Evolutionary conservation across 2,888 invertebrate genomes (phyloP), one percentile per base, ranked within the genome.

Genomic region (Lasioglossum villosulum): DNA sequence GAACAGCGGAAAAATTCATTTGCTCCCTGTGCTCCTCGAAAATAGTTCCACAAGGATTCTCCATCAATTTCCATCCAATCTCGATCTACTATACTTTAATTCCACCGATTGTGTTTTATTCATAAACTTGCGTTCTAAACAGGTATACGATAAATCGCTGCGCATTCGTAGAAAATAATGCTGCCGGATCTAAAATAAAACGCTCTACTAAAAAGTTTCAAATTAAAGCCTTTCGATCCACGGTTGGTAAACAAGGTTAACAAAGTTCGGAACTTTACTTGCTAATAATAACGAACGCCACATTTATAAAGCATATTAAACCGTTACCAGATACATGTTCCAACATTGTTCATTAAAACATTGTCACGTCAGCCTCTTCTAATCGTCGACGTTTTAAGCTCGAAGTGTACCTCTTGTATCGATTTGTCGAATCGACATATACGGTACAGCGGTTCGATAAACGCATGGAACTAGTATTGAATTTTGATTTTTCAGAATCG

Each of bases 401-500:
- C n/a, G 56, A 56, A 56, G 12, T 4, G n/a, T n/a, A n/a, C 30
- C 30, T 63, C 5, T 16, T 16, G 63, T 16, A 63, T 30, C 63
- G 63, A 30, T 30, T 19, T 19, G 63, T 16, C 30, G 59, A 63
- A 30, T 16, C 6, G 16, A 27, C 16, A 0, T 6, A 23, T 6
- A 14, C n/a, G n/a, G 27, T 14, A 16, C 1, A 16, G 30, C 63
- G 6, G 63, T 30, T 30, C 63, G 8, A 30, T 30, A 30, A 63
- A 30, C 63, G 63, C 30, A 2, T 1, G 6, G 34, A 2, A 66
- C 12, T 19, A 0, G 19, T 66, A 66, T 66, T 10, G 66, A 34
- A 34, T 34, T 68, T 68, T 68, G 66, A 37, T 68, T 68, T 68
- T 68, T 68, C 34, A 1, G 66, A 68, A 68, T 34, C 23, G 34